These are phyloP conservation scores for Margarornis squamiger DNA, from an alignment of 2,797 vertebrate species.

Conservation along the genomic window DNA sequence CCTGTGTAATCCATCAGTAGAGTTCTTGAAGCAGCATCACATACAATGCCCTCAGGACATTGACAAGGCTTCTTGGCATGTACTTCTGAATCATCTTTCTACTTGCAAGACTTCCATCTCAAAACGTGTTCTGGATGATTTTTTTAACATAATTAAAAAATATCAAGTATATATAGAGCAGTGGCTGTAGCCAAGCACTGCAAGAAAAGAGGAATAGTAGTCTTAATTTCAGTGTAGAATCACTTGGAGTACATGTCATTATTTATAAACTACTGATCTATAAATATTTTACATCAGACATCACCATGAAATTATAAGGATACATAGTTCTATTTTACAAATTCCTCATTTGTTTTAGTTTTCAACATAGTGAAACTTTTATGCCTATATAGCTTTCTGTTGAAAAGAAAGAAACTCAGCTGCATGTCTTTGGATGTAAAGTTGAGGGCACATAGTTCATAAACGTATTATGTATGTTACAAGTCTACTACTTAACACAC, in stretches of 20 bases:
- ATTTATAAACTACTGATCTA: neutral
- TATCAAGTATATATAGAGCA: neutral
- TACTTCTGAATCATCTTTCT: neutral
- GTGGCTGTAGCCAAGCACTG: neutral
- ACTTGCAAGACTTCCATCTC: neutral
- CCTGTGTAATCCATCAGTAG: accelerated
- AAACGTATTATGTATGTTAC: neutral
- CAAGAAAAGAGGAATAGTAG: neutral
- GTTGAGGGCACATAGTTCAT: neutral
- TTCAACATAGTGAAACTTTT: neutral
- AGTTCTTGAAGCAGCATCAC: neutral
- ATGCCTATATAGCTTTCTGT: neutral
- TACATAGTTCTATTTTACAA: neutral
- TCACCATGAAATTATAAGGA: neutral
- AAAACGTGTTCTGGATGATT: neutral
- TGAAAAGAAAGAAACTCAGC: neutral
- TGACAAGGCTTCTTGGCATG: neutral
- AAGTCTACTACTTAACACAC: neutral
- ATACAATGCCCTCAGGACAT: accelerated
- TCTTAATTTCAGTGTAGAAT: neutral
- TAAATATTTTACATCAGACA: neutral
- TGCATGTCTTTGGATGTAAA: neutral
- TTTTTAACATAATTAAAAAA: neutral
- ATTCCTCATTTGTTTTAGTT: neutral
- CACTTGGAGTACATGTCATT: neutral